A percentile compares a stretch with the other conserved stretches of the same genome.
Conservation (phyloP, 2,113 vertebrate genomes). For the Atractosteus spatula region DNA sequence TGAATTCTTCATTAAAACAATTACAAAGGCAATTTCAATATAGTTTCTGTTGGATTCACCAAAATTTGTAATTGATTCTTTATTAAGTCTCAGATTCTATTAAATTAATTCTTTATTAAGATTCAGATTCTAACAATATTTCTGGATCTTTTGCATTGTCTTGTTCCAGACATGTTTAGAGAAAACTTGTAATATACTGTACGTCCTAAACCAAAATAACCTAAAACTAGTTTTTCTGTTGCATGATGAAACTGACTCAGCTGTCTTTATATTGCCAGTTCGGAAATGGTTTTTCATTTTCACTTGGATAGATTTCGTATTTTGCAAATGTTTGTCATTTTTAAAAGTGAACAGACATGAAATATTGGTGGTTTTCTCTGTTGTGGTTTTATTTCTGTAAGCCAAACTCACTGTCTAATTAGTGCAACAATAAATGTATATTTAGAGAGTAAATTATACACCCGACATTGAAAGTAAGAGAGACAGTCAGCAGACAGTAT, state of each 20-base stretch:
- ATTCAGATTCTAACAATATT: constrained; percentile 40
- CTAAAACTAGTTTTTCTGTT: too few species aligned
- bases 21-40: constrained; percentile 33
- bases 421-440: too few species aligned
- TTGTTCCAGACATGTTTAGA: constrained; percentile 12
- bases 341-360: constrained; percentile 25
- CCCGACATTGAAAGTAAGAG: too few species aligned
- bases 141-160: constrained; percentile 28
- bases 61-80: constrained; percentile 20
- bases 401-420: constrained; percentile 9
- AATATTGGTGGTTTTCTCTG: constrained; percentile 25
- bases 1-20: constrained; percentile 49
- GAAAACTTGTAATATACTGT: too few species aligned
- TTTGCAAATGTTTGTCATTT: constrained; percentile 31
- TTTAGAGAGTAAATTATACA: too few species aligned
- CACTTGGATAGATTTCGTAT: constrained; percentile 13
- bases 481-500: too few species aligned
- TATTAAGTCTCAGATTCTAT: constrained; percentile 39
- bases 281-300: not conserved
- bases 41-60: constrained; percentile 14
- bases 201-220: too few species aligned
- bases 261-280: not conserved
- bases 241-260: too few species aligned
- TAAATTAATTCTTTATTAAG: constrained; percentile 31
- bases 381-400: constrained; percentile 22